Evolutionary conservation across 2,113 vertebrate species (phyloP), one percentile per base, ranked within the genome.

Genomic region (Ictalurus furcatus): DNA sequence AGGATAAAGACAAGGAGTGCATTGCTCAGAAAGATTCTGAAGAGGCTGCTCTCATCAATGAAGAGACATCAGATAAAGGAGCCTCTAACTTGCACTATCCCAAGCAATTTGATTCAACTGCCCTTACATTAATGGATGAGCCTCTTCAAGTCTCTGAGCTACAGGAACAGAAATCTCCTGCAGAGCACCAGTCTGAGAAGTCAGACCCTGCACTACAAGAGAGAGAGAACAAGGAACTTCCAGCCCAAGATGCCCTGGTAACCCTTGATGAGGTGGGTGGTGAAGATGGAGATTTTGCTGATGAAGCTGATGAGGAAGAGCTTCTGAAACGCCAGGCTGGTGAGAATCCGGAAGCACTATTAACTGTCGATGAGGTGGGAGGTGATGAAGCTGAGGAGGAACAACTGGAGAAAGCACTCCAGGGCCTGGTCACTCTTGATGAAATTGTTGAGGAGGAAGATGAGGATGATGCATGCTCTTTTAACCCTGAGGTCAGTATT

Each of bases 241-340:
- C 44, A 37, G 34, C 87, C 48, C 84, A 59, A 0, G 88, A 85
- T 88, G 4, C 94, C 92, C 71, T 97, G 78, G 95, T 97, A 48
- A 97, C 95, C 2, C 82, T 98, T 92, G 97, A 99, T 44, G 95
- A 98, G 67, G 96, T 97, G 0, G 96, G 96, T 3, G 97, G 97
- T 79, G 97, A 97, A 25, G 97, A 98, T 90, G 97, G 97, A 0
- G 91, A 92, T 13, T 80, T 94, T 56, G 96, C 96, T 0, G 96
- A 98, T 88, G 93, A 96, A 89, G 96, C 96, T 0, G 96, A 98
- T 88, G 93, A 96, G 89, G 95, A 95, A 65, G 95, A 96, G 30
- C 84, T 87, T 65, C 86, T 85, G 37, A 92, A 65, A 89, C 89
- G 25, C 6, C 92, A 92, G 67, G 81, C 90, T 80, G 65, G 89